phyloP scores from a whole-genome alignment of 1,140 invertebrate species.

The Drosophila teissieri region DNA sequence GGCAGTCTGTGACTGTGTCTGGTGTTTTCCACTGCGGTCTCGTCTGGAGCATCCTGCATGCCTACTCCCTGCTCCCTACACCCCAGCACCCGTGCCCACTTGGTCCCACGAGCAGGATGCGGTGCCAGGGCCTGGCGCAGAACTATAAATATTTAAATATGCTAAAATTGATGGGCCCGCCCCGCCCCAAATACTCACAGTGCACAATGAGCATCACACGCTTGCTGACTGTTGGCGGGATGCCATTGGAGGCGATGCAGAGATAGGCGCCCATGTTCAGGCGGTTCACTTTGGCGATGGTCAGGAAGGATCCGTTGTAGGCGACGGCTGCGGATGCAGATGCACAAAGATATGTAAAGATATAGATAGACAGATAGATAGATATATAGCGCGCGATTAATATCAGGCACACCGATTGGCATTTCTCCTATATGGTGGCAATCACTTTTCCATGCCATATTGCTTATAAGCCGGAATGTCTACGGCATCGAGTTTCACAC shows the following conservation, averaged over 20 bases:
- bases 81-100: no score
- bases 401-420: constrained; percentile 6
- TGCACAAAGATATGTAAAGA: background rate
- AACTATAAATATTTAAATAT: constrained; percentile 82
- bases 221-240: constrained; percentile 94
- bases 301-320: constrained; percentile 90
- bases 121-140: constrained; percentile 59
- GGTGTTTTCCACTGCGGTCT: constrained; percentile 24
- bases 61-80: constrained; percentile 14
- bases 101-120: constrained; percentile 45
- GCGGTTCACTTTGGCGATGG: constrained; percentile 92
- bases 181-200: constrained; percentile 87
- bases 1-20: constrained; percentile 43
- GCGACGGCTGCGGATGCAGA: constrained; percentile 85
- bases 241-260: constrained; percentile 94
- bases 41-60: constrained; percentile 43
- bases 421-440: constrained; percentile 16
- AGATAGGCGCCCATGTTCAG: constrained; percentile 96
- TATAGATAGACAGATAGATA: constrained; percentile 14
- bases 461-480: constrained; percentile 17
- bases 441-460: constrained; percentile 7
- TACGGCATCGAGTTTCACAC: background rate
- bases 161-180: constrained; percentile 74
- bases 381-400: constrained; percentile 1
- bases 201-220: constrained; percentile 94